Evolutionary conservation across 2,888 invertebrate species (phyloP), one percentile per base, ranked within the genome.

Genomic region (Mythimna lalbum): DNA sequence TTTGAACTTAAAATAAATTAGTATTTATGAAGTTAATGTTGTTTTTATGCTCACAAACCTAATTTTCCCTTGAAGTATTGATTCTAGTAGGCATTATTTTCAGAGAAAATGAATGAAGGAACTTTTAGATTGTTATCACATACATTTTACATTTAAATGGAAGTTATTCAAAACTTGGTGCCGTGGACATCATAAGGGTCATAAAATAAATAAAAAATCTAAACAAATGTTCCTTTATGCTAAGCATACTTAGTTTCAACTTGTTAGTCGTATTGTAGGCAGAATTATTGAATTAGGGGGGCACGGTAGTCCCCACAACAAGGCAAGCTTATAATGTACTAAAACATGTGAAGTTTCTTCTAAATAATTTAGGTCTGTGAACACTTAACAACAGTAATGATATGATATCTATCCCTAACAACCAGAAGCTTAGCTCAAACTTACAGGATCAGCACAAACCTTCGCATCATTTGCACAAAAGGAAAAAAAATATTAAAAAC

Each of bases 381-480:
- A 73, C 69, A 73, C 59, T n/a, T 19, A 73, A n/a, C 65, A 65
- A 60, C 63, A 59, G 56, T 57, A 63, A 56, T 73, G 33, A 69
- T 57, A 80, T 71, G 53, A 67, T 23, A 59, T 49, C 56, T 76
- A 82, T 67, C 63, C 65, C 69, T 78, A 64, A 76, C 63, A 57
- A 78, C 61, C 66, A 65, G 31, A 79, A 83, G 66, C 64, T 67
- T 64, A 43, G 67, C 62, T 57, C 63, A 61, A 53, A 63, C 47
- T 52, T 57, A 52, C 67, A 76, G 76, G 71, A 69, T 63, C 71
- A 67, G 73, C 77, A 78, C 75, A 70, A 66, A 86, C 86, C 87
- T 70, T 90, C 93, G 90, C 91, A 94, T 93, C 94, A 93, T 93
- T 94, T 93, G 94, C 93, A 91, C 90, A 93, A 93, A 90, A 80